Conservation (phyloP, 2,113 vertebrate genomes). For the Austrofundulus limnaeus region DNA sequence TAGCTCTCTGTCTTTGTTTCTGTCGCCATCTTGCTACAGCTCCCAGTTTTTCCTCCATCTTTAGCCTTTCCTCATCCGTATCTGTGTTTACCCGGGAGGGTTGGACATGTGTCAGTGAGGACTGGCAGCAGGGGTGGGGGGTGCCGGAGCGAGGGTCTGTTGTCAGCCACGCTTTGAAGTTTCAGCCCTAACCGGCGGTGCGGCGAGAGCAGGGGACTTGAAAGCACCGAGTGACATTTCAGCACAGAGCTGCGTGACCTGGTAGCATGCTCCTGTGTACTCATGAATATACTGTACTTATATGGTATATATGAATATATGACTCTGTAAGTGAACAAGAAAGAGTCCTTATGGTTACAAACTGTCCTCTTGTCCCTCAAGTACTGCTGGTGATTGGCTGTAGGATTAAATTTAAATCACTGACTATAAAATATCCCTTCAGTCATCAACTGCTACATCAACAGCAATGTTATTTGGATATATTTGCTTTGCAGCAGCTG, state of each 20-base stretch:
- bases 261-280: slow-evolving; percentile 20
- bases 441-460: slow-evolving; percentile 27
- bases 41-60: slow-evolving; percentile 23
- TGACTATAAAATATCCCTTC: slow-evolving; percentile 32
- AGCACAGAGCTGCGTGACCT: slow-evolving; percentile 43
- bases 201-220: slow-evolving; percentile 54
- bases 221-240: slow-evolving; percentile 72
- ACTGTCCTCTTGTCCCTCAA: slow-evolving; percentile 49
- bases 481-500: slow-evolving; percentile 6
- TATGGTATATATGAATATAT: slow-evolving; percentile 3
- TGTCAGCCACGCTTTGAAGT: slow-evolving; percentile 61
- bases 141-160: not conserved
- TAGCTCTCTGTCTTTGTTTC: slow-evolving; percentile 41
- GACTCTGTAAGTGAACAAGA: slow-evolving; percentile 5
- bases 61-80: slow-evolving; percentile 26
- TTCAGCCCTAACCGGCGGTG: slow-evolving; percentile 27
- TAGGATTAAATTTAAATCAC: slow-evolving; percentile 62
- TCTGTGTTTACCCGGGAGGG: slow-evolving; percentile 47
- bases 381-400: slow-evolving; percentile 31
- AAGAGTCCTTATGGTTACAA: slow-evolving; percentile 34
- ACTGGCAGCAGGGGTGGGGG: slow-evolving; percentile 23
- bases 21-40: slow-evolving; percentile 42
- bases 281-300: slow-evolving; percentile 1
- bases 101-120: slow-evolving; percentile 22
- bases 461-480: slow-evolving; percentile 11